Evolutionary conservation across 1,140 invertebrate species (phyloP), one percentile per base, ranked within the genome.

Genomic region (Drosophila bifasciata): DNA sequence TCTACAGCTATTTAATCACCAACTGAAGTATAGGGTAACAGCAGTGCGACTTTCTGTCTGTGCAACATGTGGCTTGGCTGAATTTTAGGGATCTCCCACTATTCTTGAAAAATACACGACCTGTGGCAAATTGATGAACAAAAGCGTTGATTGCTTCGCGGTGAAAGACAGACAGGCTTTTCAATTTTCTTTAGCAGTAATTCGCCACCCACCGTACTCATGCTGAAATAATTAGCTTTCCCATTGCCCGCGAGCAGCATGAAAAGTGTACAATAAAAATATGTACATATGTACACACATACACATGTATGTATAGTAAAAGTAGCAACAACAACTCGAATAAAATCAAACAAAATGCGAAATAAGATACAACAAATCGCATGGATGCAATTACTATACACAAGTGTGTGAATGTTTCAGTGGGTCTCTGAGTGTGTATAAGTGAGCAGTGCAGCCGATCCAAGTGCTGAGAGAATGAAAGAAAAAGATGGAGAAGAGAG

Each of bases 201-300:
- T 48, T 46, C 32, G 17, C 49, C 66, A 68, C 64, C 64, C 64
- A 61, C 64, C 32, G 43, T 36, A 32, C 41, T 15, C 49, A 15
- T 49, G 21, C 46, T 39, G 49, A 51, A 56, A 40, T 68, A 69
- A 69, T 69, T 69, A 69, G 64, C 66, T 69, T 69, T 69, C 63
- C 59, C 62, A 48, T 32, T 61, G 23, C 16, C 21, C 59, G 43
- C 59, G 59, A 43, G 50, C 62, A 56, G 66, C 50, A 63, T 68
- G 66, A 56, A 69, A 68, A 68, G 39, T 39, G 21, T 43, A 25
- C 64, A 40, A 56, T 43, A 51, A 55, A 52, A 51, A 62, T 48
- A 32, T 32, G 32, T 5, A 36, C 32, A 53, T 17, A 19, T 21
- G 11, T 68, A 53, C 52, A 41, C 63, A 53, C 52, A 41, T 64